phyloP scores from a whole-genome alignment of 2,113 vertebrate genomes.

The Mustelus asterias region DNA sequence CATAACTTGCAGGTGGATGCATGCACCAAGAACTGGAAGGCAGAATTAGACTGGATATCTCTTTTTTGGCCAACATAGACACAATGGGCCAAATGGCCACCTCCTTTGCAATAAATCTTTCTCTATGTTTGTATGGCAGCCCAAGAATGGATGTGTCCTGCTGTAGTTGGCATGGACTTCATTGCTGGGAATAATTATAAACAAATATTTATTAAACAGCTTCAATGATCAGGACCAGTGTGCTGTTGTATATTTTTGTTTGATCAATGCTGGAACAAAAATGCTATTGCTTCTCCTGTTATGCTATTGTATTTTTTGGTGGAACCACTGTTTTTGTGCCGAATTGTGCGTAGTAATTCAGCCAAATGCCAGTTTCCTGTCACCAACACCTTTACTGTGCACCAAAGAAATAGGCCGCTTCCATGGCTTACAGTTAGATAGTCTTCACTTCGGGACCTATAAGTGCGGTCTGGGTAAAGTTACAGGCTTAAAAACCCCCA shows the following conservation, averaged over 20 bases:
- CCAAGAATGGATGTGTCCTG: background rate
- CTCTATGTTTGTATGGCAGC: background rate
- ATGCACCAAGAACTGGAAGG: background rate
- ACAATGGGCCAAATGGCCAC: too few species aligned
- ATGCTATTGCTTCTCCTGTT: background rate
- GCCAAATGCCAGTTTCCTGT: too few species aligned
- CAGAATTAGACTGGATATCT: background rate
- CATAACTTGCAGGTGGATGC: background rate
- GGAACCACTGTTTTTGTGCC: background rate
- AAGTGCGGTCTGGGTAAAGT: too few species aligned
- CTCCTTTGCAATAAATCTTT: too few species aligned
- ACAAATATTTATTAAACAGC: background rate
- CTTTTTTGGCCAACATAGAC: background rate
- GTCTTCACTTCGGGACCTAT: too few species aligned
- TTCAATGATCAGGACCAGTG: background rate
- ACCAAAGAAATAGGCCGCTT: too few species aligned
- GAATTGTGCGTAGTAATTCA: too few species aligned
- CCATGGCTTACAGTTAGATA: too few species aligned
- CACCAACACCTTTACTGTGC: too few species aligned
- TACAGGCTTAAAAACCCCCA: too few species aligned
- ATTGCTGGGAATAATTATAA: background rate
- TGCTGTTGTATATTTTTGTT: background rate
- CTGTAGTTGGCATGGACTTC: background rate
- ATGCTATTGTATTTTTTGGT: background rate
- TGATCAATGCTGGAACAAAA: background rate